These are phyloP conservation scores for Octodonta nipae DNA, from an alignment of 2,888 invertebrate genomes.

Conservation along the genomic window DNA sequence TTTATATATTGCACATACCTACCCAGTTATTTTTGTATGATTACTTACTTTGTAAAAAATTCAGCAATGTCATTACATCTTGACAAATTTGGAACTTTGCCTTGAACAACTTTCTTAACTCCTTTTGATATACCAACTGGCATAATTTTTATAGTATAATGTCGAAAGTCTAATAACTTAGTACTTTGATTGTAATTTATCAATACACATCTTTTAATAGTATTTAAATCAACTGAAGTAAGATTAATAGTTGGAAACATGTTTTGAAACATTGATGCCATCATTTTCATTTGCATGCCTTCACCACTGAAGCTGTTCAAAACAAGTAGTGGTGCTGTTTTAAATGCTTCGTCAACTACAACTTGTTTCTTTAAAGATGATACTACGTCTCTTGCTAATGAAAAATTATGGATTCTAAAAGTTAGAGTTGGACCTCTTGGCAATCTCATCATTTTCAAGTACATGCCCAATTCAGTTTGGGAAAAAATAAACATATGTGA, in stretches of 20 bases:
- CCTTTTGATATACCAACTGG: conserved; percentile 83
- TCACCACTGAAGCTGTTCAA: conserved; percentile 83
- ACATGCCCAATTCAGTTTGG: conserved; percentile 68
- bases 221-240: conserved; percentile 74
- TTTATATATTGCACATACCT: not conserved
- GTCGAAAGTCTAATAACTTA: conserved; percentile 79
- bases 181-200: conserved; percentile 78
- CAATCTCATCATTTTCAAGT: conserved; percentile 70
- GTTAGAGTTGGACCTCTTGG: conserved; percentile 89
- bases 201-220: conserved; percentile 76
- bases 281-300: conserved; percentile 76
- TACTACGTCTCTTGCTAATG: conserved; percentile 72
- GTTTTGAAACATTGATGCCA: conserved; percentile 93
- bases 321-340: conserved; percentile 79
- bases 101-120: conserved; percentile 82
- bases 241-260: conserved; percentile 97
- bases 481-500: conserved; percentile 86
- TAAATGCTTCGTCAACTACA: conserved; percentile 69
- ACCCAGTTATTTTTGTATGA: not conserved
- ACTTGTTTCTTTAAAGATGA: conserved; percentile 74
- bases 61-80: conserved; percentile 76
- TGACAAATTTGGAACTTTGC: conserved; percentile 81
- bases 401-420: conserved; percentile 72
- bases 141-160: conserved; percentile 84
- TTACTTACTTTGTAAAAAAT: conserved; percentile 65